These are phyloP conservation scores for Coronaproctus castanopsis DNA, from an alignment of 2,888 invertebrate species.

Conservation along the genomic window DNA sequence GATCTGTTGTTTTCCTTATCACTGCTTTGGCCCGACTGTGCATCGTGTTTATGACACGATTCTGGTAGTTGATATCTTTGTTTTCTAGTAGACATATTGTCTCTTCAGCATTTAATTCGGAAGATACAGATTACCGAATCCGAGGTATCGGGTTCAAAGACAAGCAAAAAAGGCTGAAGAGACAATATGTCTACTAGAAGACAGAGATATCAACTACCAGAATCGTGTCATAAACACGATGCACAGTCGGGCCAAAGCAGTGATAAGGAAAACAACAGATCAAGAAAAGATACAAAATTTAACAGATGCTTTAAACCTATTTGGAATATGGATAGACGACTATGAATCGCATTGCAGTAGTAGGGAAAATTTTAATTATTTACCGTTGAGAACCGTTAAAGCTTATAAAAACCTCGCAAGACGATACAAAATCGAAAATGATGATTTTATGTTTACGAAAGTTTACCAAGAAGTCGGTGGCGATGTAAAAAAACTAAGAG, in stretches of 20 bases:
- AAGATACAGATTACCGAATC: too few species aligned
- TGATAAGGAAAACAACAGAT: conserved; percentile 44
- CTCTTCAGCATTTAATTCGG: too few species aligned
- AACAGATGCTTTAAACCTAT: conserved; percentile 45
- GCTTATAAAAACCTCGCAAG: conserved; percentile 34
- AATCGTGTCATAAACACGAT: conserved; percentile 30
- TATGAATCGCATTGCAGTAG: conserved; percentile 45
- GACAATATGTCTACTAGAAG: conserved; percentile 44
- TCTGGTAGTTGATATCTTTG: too few species aligned
- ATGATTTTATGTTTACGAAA: conserved; percentile 36
- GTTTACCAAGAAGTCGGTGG: conserved; percentile 44
- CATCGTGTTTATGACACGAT: too few species aligned
- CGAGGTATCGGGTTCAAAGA: conserved; percentile 62
- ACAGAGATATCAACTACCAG: conserved; percentile 57
- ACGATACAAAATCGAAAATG: conserved; percentile 31
- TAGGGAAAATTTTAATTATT: conserved; percentile 46
- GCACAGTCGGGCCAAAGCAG: conserved; percentile 23
- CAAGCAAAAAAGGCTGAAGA: conserved; percentile 45
- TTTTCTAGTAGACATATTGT: too few species aligned
- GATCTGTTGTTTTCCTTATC: too few species aligned
- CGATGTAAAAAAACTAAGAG: conserved; percentile 50
- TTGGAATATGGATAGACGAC: conserved; percentile 52
- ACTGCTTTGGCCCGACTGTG: too few species aligned
- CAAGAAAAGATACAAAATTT: conserved; percentile 53
- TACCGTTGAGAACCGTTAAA: conserved; percentile 37